A percentile compares a stretch with the other conserved stretches of the same genome.
These are phyloP conservation scores for Phengaris alcon DNA, from an alignment of 2,888 invertebrate species.

Conservation along the genomic window DNA sequence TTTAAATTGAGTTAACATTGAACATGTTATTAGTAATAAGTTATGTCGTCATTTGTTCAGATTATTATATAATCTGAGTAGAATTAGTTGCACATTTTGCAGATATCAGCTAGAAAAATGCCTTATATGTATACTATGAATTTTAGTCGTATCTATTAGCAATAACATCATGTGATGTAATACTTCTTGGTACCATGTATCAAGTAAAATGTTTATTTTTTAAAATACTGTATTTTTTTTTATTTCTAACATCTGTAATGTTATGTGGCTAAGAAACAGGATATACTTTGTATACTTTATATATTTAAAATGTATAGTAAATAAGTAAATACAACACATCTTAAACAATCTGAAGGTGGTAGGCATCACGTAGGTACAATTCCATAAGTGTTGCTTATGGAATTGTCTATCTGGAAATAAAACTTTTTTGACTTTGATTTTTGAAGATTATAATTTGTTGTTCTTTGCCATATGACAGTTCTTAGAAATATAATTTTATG, in stretches of 20 bases:
- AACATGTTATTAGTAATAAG: background rate
- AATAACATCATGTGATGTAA: slow-evolving; percentile 48
- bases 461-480: slow-evolving; percentile 20
- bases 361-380: too few relatives aligned
- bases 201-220: slow-evolving; percentile 44
- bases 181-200: slow-evolving; percentile 64
- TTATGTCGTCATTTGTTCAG: background rate
- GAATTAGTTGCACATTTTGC: background rate
- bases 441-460: too few relatives aligned
- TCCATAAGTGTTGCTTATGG: too few relatives aligned
- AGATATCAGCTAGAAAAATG: slow-evolving; percentile 20
- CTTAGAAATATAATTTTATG: background rate
- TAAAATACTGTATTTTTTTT: slow-evolving; percentile 35
- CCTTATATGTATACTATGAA: slow-evolving; percentile 16
- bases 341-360: background rate
- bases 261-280: background rate
- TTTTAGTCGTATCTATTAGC: slow-evolving; percentile 36
- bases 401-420: too few relatives aligned
- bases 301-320: background rate
- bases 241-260: slow-evolving; percentile 2
- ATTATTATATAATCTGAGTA: slow-evolving; percentile 25
- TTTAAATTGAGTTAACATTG: slow-evolving; percentile 3
- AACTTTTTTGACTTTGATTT: too few relatives aligned
- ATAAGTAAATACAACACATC: background rate
- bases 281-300: background rate